Base-by-base conservation (phyloP, 37 sponge, comb jelly and placozoan species). In the Oopsacas minuta region DNA sequence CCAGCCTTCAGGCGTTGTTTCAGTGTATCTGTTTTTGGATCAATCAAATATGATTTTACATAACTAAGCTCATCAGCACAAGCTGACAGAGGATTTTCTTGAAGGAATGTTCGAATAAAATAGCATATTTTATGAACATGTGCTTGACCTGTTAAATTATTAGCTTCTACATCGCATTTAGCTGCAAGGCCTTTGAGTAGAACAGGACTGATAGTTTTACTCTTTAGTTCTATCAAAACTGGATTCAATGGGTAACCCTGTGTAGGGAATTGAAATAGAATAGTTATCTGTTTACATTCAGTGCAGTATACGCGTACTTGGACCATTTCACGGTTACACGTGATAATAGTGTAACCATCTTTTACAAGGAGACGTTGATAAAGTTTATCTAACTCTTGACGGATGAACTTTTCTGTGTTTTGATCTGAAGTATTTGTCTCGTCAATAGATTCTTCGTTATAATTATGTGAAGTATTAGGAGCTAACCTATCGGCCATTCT, bases 21-120 rank as follows among this genome's bases (percentile, higher is more conserved):
- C 20, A 61, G 5, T 3, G 5, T 61, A 12, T 61, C 75, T 20
- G 75, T 61, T 12, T 61, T 34, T 3, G 75, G 75, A 12, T 61
- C 75, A 32, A 52, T 5, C 36, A 96, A 82, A 25, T 92, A 84
- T 37, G 89, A 90, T 86, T 92, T 92, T 52, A 96, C 83, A 42
- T 86, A 84, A 22, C 82, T 83, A 36, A 96, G 86, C 84, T 96
- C 97, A 0, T 92, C 97, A 3, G 97, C 89, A 37, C 94, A 96
- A 0, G 92, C 94, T 0, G 92, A 82, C 84, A 96, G 90, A 39
- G 92, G 94, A 75, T 96, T 94, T 36, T 89, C 90, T 34, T 88
- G 83, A 34, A 90, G 81, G 52, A 88, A 87, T 83, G 85, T 39
- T 12, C 39, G 37, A 81, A 84, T 28, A 69, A 84, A 84, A 53